These are phyloP conservation scores for Caenorhabditis sp. DNA, from an alignment of 2,888 invertebrate species.

Conservation along the genomic window DNA sequence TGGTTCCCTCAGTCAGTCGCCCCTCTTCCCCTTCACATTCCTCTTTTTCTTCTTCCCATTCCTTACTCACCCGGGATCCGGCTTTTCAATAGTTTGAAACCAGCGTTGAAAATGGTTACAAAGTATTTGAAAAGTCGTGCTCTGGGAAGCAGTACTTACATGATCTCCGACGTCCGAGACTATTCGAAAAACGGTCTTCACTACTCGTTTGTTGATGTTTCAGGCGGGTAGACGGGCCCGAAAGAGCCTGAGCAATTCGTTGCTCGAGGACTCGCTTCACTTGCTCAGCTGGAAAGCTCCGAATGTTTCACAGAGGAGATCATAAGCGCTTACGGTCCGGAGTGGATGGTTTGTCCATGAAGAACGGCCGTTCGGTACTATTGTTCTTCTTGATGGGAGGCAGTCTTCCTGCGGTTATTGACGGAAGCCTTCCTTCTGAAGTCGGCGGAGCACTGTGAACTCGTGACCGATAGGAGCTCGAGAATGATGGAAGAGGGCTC, in stretches of 20 bases:
- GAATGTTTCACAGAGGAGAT: not conserved
- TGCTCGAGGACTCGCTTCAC: conserved; percentile 44
- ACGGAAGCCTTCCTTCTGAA: conserved; percentile 10
- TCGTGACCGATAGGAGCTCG: conserved; percentile 24
- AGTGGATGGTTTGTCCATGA: conserved; percentile 43
- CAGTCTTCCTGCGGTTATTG: conserved; percentile 23
- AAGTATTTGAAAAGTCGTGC: conserved; percentile 54
- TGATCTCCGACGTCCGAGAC: conserved; percentile 26
- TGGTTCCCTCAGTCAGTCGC: conserved; percentile 7
- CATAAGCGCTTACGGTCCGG: conserved; percentile 38
- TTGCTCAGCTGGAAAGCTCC: conserved; percentile 33
- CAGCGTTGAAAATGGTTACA: conserved; percentile 36
- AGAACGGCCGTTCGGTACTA: conserved; percentile 14
- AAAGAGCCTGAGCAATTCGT: conserved; percentile 41
- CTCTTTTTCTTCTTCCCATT: not conserved
- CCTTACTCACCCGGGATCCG: conserved; percentile 22
- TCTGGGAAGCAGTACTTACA: conserved; percentile 28
- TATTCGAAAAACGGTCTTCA: conserved; percentile 9
- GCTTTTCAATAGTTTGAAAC: conserved; percentile 49
- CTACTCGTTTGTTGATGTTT: conserved; percentile 37
- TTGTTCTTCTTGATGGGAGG: conserved; percentile 29
- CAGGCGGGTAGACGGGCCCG: conserved; percentile 27
- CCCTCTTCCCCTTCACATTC: not conserved
- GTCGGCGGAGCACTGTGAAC: conserved; percentile 56
- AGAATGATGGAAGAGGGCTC: not conserved